Conservation (phyloP, 2,888 invertebrate species). For the Protula sp. region DNA sequence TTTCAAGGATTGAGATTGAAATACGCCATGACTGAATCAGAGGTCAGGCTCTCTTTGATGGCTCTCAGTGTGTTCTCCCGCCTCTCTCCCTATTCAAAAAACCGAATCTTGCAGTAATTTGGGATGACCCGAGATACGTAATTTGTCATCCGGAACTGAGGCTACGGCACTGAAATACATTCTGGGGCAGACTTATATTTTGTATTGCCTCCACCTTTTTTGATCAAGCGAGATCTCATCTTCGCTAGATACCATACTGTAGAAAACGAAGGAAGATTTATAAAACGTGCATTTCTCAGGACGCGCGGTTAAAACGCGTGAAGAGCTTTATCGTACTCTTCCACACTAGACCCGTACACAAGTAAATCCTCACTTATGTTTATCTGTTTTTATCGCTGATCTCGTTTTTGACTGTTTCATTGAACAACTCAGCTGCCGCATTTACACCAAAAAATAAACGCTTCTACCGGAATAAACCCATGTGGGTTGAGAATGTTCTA, state of each 20-base stretch:
- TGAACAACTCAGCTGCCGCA: no score
- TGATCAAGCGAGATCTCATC: no score
- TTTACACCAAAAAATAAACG: slow-evolving; percentile 15
- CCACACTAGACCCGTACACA: slow-evolving; percentile 5
- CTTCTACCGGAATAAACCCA: slow-evolving; percentile 18
- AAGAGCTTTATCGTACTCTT: slow-evolving; percentile 10
- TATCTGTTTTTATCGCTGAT: slow-evolving; percentile 4
- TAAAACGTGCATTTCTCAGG: slow-evolving; percentile 37
- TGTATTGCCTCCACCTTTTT: no score
- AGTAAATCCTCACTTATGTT: slow-evolving; percentile 14
- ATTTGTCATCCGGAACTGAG: no score
- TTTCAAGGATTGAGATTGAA: slow-evolving; percentile 22
- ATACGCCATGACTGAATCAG: slow-evolving; percentile 21
- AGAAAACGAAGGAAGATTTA: slow-evolving; percentile 1
- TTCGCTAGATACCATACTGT: not conserved
- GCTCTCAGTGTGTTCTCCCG: not conserved
- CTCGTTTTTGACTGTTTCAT: slow-evolving; percentile 4
- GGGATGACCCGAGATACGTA: no score
- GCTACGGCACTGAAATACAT: no score
- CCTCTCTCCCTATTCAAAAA: no score
- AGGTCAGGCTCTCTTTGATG: slow-evolving; percentile 8
- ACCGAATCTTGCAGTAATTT: no score
- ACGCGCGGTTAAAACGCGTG: no score
- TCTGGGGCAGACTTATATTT: no score
- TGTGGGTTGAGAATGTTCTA: slow-evolving; percentile 23